Percentiles rank a stretch among this genome's conserved stretches.
These are phyloP conservation scores for Pomacea canaliculata DNA, from an alignment of 2,888 invertebrate species.

Conservation along the genomic window DNA sequence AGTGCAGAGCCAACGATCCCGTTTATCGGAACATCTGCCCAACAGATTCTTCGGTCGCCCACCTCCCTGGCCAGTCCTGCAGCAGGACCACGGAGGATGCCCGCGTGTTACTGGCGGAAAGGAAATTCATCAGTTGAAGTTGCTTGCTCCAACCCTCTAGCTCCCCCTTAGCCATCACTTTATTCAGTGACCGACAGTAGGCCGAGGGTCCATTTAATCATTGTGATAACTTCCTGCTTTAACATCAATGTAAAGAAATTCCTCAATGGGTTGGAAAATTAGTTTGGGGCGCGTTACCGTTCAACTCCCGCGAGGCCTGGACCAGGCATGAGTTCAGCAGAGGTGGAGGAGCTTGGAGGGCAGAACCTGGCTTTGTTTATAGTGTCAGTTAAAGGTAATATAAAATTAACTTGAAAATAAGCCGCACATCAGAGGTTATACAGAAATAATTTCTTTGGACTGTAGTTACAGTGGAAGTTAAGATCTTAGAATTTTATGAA, in stretches of 20 bases:
- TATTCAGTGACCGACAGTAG: constrained; percentile 30
- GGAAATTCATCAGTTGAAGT: constrained; percentile 11
- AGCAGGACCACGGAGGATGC: too few species aligned
- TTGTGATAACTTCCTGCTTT: constrained; percentile 38
- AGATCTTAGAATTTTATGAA: too few species aligned
- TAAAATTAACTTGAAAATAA: too few species aligned
- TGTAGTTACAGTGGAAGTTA: too few species aligned
- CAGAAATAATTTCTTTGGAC: too few species aligned
- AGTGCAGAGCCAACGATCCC: not conserved
- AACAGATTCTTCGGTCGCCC: too few species aligned
- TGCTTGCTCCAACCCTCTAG: not conserved
- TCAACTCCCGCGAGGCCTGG: constrained; percentile 18
- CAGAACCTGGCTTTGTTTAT: not conserved
- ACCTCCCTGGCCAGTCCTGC: too few species aligned
- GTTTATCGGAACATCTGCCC: too few species aligned
- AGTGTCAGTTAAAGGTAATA: not conserved
- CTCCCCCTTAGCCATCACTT: constrained; percentile 17
- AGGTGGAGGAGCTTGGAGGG: not conserved
- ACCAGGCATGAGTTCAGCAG: constrained; percentile 8
- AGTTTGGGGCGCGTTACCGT: constrained; percentile 30
- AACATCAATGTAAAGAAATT: constrained; percentile 41
- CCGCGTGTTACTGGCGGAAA: not conserved
- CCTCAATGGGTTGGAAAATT: constrained; percentile 41
- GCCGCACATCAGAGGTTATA: too few species aligned
- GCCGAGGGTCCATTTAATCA: constrained; percentile 38